A percentile compares a stretch with the other conserved stretches of the same genome.
phyloP scores from a whole-genome alignment of 1,140 invertebrate species.

The Ceratosolen fusciceps region DNA sequence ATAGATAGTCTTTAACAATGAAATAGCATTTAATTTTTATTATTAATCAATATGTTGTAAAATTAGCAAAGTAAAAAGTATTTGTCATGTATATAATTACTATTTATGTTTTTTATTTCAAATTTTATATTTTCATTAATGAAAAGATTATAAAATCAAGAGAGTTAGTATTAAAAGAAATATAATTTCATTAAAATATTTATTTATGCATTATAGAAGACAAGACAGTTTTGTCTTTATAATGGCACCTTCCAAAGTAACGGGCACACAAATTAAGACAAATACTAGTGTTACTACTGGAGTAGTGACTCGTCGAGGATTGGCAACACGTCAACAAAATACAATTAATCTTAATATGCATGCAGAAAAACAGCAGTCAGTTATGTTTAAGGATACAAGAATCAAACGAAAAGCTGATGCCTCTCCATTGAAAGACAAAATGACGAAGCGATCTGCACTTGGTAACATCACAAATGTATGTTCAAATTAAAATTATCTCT shows the following conservation, averaged over 20 bases:
- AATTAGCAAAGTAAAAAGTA: too few species aligned
- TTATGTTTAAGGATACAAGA: constrained; percentile 61
- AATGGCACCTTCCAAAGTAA: constrained; percentile 75
- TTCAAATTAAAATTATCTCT: constrained; percentile 38
- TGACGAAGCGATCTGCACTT: constrained; percentile 79
- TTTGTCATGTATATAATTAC: too few species aligned
- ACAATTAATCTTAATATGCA: constrained; percentile 51
- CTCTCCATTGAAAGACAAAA: constrained; percentile 69
- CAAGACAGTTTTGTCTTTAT: constrained; percentile 39
- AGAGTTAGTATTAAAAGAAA: not conserved
- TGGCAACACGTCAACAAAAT: constrained; percentile 68
- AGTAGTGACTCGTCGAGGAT: constrained; percentile 61
- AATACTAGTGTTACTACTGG: constrained; percentile 66
- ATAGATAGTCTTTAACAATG: too few species aligned
- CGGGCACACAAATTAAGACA: constrained; percentile 68
- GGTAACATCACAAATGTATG: constrained; percentile 84
- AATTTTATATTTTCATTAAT: not conserved
- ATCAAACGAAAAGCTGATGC: constrained; percentile 72
- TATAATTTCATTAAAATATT: not conserved
- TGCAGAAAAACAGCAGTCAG: constrained; percentile 52
- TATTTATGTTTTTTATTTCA: not conserved
- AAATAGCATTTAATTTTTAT: too few species aligned
- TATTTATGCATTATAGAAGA: not conserved
- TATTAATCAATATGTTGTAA: too few species aligned
- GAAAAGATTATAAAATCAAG: not conserved